Base-by-base conservation (phyloP, 2,113 vertebrate species). In the Aspidoscelis tigris region DNA sequence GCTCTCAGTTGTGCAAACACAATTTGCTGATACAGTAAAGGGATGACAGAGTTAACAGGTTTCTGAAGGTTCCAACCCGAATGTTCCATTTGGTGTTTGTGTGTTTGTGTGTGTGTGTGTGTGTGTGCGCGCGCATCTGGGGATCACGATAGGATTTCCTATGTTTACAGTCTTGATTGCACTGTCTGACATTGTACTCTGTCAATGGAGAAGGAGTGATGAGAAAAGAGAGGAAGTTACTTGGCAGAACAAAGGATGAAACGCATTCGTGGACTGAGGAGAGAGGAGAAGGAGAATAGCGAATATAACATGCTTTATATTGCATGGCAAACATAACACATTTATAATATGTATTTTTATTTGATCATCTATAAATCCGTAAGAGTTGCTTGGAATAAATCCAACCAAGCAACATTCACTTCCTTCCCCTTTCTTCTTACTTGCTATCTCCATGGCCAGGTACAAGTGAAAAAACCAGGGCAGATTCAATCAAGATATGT, bases 331-430 rank as follows among this genome's bases (percentile, higher is more conserved):
- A 61, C 14, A 61, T 61, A 61, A 61, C 18, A 16, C 58, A 61
- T 16, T 61, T 2, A 14, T 61, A 61, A 14, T 16, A 21, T 53
- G 33, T 39, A 76, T 70, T 78, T 68, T 55, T 77, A 84, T 33
- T n/a, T n/a, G 18, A 68, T 68, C 71, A n/a, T 71, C 89, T 75
- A 86, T 89, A 86, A 55, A 74, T 87, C 43, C 33, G 89, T 90
- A 81, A 92, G 72, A 26, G 70, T 64, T 91, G 43, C 39, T 10
- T 90, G 91, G 84, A 88, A 91, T 91, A 93, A 87, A 33, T 21
- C 71, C 73, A 82, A 84, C 53, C 43, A 21, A 76, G 84, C 7
- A 86, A 84, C 50, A 86, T 86, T 18, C 3, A 73, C 33, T 78
- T 82, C 2, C 24, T 21, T 39, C 7, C 81, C 55, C 87, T 89